Evolutionary conservation across 2,113 vertebrate species (phyloP), one percentile per base, ranked within the genome.

Genomic region (Scomber japonicus): DNA sequence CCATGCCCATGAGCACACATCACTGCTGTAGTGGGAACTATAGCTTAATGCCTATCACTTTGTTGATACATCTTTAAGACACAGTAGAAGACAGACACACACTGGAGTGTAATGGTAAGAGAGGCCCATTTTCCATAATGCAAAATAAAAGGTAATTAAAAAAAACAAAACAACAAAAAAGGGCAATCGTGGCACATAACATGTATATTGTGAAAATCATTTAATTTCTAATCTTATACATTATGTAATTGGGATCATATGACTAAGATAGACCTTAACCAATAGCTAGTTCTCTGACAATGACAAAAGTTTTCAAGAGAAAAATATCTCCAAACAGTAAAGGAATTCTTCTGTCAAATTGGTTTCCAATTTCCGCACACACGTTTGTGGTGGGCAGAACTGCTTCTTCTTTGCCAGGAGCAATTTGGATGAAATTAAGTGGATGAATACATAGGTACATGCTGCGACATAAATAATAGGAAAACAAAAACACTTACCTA

Each of bases 401-500:
- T 14, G 64, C 50, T 64, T 78, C 30, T 48, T 79, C 64, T 68
- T 67, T 72, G 73, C 65, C 31, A 9, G 61, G 19, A 70, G 69
- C 71, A 66, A 80, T 75, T 69, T 76, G 63, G 60, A 74, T 84
- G 54, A 82, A 81, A 75, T 75, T 72, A 68, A 84, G 31, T 56
- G 71, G 14, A 87, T 70, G n/a, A 61, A 71, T 48, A 48, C 57
- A 48, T 49, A 59, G 30, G 51, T 51, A 79, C 35, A 44, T 27
- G 60, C 3, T 48, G 50, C 16, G 19, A 54, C 17, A 76, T 70
- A 60, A 75, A 77, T 54, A 74, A 53, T 27, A 49, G 17, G 53
- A 75, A 76, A 74, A 77, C 55, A 84, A 81, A 74, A 66, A 66
- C 55, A 85, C 88, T 92, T 87, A 91, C 87, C 91, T 92, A 66